Evolutionary conservation across 2,797 vertebrate genomes (phyloP).

Genomic region (Gambusia yucatana): DNA sequence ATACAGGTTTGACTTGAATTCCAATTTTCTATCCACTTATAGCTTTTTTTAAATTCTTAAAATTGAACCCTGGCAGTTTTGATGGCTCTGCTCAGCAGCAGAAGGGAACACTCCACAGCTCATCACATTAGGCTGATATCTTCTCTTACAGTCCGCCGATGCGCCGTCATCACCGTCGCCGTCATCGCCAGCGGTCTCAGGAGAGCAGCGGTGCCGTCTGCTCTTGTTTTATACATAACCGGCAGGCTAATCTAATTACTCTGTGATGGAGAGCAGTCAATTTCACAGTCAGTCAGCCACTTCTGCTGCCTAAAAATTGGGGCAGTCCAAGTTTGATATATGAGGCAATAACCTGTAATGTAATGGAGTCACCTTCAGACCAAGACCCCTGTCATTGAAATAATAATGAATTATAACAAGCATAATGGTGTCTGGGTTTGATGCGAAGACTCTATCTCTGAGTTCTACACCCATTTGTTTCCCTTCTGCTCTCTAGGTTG

Average conservation of each 20-base stretch:
- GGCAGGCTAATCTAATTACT: constrained; percentile 86
- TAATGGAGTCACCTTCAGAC: constrained; percentile 90
- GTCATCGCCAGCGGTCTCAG: constrained; percentile 27
- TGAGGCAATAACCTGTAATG: constrained; percentile 86
- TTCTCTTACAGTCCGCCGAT: background rate
- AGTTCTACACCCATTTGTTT: constrained; percentile 8
- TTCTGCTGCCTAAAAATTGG: constrained; percentile 62
- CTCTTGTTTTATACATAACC: constrained; percentile 79
- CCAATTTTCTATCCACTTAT: background rate
- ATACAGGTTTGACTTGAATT: background rate
- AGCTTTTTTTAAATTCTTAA: background rate
- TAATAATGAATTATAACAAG: constrained; percentile 85
- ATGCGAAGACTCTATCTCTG: constrained; percentile 62
- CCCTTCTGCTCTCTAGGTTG: constrained; percentile 18
- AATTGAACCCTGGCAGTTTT: background rate
- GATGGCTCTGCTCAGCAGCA: background rate
- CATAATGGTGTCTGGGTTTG: constrained; percentile 78
- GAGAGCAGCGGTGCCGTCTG: constrained; percentile 45
- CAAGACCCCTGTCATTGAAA: constrained; percentile 80
- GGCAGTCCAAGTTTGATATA: constrained; percentile 83
- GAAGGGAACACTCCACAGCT: background rate
- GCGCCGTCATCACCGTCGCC: constrained; percentile 21
- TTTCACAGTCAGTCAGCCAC: constrained; percentile 81
- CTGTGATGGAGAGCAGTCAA: constrained; percentile 83
- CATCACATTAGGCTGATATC: background rate